phyloP scores from a whole-genome alignment of 2,113 vertebrate species.

The Oxyura jamaicensis region DNA sequence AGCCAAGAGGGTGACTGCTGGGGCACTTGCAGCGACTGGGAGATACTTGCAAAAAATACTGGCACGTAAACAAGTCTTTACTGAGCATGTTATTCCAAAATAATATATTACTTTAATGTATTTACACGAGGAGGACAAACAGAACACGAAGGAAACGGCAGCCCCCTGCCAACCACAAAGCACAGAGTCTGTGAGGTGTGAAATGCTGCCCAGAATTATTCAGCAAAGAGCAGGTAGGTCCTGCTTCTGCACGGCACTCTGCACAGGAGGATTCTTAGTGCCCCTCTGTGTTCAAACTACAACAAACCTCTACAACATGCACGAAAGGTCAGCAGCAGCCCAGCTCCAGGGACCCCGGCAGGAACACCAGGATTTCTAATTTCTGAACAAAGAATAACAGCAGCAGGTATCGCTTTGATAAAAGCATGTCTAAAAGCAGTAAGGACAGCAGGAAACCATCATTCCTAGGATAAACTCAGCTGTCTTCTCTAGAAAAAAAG shows the following conservation, averaged over 20 bases:
- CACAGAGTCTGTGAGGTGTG: not conserved
- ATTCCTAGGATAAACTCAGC: not conserved
- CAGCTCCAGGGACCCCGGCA: not conserved
- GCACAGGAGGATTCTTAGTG: not conserved
- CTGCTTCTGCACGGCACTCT: accelerated
- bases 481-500: not conserved
- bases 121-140: not conserved
- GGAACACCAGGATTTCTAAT: not conserved
- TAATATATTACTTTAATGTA: not conserved
- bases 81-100: not conserved
- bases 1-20: not conserved
- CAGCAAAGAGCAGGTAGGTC: not conserved
- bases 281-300: not conserved
- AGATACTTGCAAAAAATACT: not conserved
- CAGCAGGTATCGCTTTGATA: not conserved
- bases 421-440: not conserved
- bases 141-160: not conserved
- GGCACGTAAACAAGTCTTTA: not conserved
- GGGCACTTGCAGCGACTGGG: not conserved
- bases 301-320: not conserved
- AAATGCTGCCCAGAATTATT: not conserved
- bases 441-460: not conserved
- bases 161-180: not conserved
- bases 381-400: not conserved
- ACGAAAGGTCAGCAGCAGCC: not conserved